Conservation (phyloP, 2,113 vertebrate species). For the Siniperca chuatsi region DNA sequence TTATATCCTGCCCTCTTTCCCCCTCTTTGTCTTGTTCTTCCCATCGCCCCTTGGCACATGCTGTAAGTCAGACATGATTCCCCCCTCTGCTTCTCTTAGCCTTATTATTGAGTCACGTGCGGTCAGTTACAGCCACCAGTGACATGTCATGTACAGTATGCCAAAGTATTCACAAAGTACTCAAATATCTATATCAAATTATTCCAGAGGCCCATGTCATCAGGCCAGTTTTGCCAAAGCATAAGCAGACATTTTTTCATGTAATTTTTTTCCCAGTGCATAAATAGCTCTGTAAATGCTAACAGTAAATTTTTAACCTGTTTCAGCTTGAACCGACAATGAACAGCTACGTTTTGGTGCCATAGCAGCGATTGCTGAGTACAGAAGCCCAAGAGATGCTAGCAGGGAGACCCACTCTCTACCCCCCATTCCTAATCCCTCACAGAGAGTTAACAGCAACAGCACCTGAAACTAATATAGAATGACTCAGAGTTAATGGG, state of each 20-base stretch:
- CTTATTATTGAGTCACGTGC: slow-evolving; percentile 10
- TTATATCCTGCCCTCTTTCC: slow-evolving; percentile 4
- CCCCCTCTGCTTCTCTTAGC: neutral
- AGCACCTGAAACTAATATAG: neutral
- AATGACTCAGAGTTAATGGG: neutral
- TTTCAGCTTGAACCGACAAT: neutral
- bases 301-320: neutral
- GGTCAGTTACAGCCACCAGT: neutral
- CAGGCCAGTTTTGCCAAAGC: neutral
- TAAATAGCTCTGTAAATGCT: neutral
- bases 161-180: neutral
- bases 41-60: neutral
- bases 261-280: neutral
- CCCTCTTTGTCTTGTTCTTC: neutral
- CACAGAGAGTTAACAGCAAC: neutral
- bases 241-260: neutral
- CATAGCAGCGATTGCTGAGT: slow-evolving; percentile 38
- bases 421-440: neutral
- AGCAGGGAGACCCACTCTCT: neutral
- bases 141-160: neutral
- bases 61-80: slow-evolving; percentile 14
- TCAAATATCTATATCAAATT: neutral
- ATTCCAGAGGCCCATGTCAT: neutral
- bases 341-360: slow-evolving; percentile 11
- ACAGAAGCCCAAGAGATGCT: slow-evolving; percentile 1